Conservation (phyloP, 1,140 invertebrate species). For the Hermetia illucens region DNA sequence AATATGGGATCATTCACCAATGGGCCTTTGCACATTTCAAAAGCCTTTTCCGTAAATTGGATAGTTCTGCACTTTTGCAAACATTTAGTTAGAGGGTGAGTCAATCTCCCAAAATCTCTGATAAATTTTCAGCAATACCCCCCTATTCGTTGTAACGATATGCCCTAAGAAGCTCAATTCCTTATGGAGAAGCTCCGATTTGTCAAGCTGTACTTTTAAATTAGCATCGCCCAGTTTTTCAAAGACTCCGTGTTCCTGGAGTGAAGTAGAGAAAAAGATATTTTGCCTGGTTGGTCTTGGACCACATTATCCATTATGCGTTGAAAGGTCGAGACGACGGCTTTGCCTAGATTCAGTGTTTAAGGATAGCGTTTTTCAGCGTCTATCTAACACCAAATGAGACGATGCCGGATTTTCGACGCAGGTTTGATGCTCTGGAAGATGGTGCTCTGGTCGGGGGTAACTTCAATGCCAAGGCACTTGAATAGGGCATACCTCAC, state of each 20-base stretch:
- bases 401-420: too few species aligned
- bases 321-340: conserved; percentile 22
- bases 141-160: conserved; percentile 14
- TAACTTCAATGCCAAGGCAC: too few species aligned
- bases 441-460: too few species aligned
- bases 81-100: background rate
- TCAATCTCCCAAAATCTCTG: conserved; percentile 10
- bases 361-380: too few species aligned
- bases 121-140: conserved; percentile 18
- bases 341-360: too few species aligned
- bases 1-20: conserved; percentile 7
- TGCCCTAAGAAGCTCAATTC: conserved; percentile 20
- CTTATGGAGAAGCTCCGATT: conserved; percentile 14
- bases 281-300: conserved; percentile 1
- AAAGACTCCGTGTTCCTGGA: conserved; percentile 24
- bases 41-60: conserved; percentile 4
- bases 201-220: conserved; percentile 11
- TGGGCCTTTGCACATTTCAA: background rate
- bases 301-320: conserved; percentile 11
- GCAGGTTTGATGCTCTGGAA: too few species aligned
- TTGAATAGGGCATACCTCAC: too few species aligned
- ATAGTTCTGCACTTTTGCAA: conserved; percentile 1
- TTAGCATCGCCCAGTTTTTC: conserved; percentile 13
- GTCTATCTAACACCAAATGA: too few species aligned
- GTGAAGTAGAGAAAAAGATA: conserved; percentile 6